Evolutionary conservation across 2,888 invertebrate species (phyloP).

Genomic region (Eumerus sabulonum): DNA sequence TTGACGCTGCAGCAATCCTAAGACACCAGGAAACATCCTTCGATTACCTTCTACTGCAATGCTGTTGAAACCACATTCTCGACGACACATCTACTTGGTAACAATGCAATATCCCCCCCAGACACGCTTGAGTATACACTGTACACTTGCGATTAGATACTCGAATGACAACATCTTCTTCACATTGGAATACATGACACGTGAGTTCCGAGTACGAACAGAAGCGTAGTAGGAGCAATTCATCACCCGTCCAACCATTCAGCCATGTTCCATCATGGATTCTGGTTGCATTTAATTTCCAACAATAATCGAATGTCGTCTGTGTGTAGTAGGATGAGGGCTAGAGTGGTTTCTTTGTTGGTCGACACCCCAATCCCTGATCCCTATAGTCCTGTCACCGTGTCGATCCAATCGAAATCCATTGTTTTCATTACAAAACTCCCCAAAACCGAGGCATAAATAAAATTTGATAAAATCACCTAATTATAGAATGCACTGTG

Average conservation of each 20-base stretch:
- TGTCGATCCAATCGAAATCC: constrained; percentile 17
- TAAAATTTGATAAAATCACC: constrained; percentile 72
- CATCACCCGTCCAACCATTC: constrained; percentile 24
- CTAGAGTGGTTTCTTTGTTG: constrained; percentile 17
- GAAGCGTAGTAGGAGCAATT: constrained; percentile 17
- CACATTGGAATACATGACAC: constrained; percentile 15
- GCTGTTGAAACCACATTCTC: background rate
- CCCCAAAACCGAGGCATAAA: constrained; percentile 70
- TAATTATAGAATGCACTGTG: constrained; percentile 72
- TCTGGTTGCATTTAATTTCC: constrained; percentile 47
- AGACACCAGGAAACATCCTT: constrained; percentile 9
- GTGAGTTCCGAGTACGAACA: background rate
- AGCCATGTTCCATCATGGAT: constrained; percentile 27
- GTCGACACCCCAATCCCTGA: background rate
- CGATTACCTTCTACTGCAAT: background rate
- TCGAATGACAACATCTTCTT: constrained; percentile 48
- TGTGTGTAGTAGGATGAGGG: background rate
- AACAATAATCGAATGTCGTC: constrained; percentile 63
- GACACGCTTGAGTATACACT: constrained; percentile 3
- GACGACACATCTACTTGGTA: no score
- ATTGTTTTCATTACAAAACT: constrained; percentile 64
- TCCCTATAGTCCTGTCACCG: background rate
- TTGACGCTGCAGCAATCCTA: no score
- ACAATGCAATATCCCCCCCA: no score
- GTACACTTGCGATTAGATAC: constrained; percentile 34